These are phyloP conservation scores for Ceratosolen fusciceps DNA, from an alignment of 1,140 invertebrate species.

Conservation along the genomic window DNA sequence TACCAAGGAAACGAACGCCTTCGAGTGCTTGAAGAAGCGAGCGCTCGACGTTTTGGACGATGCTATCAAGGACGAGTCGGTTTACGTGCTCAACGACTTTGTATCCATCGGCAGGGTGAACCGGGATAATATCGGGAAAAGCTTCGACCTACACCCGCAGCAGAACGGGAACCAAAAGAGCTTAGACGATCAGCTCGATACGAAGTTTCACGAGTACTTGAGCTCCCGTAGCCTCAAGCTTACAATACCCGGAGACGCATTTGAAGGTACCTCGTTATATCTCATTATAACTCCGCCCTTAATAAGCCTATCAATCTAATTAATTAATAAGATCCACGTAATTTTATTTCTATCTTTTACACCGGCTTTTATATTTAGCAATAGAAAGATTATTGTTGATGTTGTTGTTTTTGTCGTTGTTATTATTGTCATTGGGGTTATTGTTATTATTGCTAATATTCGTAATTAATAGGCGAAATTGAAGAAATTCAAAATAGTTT, in stretches of 20 bases:
- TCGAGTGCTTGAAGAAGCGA: conserved; percentile 73
- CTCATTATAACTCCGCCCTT: no score
- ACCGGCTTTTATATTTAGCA: no score
- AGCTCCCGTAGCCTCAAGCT: conserved; percentile 66
- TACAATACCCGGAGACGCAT: conserved; percentile 67
- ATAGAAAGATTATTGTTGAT: no score
- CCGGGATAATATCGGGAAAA: conserved; percentile 31
- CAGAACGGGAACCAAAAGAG: conserved; percentile 53
- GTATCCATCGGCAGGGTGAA: conserved; percentile 73
- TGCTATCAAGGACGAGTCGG: conserved; percentile 73
- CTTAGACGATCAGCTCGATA: conserved; percentile 65
- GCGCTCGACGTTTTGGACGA: conserved; percentile 72
- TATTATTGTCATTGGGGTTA: no score
- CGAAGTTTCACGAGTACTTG: conserved; percentile 66
- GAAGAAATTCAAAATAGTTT: no score
- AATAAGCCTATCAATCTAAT: not conserved
- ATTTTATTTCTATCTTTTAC: no score
- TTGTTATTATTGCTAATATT: no score
- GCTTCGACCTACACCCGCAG: conserved; percentile 25
- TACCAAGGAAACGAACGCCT: conserved; percentile 64
- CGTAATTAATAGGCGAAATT: no score
- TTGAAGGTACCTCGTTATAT: conserved; percentile 61
- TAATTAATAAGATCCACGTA: no score
- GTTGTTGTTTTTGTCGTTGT: no score
- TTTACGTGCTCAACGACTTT: conserved; percentile 73